Evolutionary conservation across 2,888 invertebrate genomes (phyloP).

Genomic region (Melanophora roralis): DNA sequence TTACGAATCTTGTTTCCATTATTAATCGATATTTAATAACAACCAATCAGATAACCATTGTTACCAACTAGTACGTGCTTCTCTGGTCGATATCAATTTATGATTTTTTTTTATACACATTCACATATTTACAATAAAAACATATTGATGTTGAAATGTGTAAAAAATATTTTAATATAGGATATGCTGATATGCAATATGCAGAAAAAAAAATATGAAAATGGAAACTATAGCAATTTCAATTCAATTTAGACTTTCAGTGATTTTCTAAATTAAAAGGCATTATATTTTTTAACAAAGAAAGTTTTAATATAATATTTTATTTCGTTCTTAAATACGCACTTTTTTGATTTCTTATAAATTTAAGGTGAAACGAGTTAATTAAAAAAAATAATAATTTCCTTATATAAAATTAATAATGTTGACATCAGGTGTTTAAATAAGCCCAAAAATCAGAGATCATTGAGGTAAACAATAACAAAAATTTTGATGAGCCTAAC

Average conservation of each 20-base stretch:
- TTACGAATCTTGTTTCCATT: neutral
- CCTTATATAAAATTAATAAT: constrained; percentile 24
- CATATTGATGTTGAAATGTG: too few relatives aligned
- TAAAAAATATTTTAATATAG: too few relatives aligned
- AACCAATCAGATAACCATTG: neutral
- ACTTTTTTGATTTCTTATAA: neutral
- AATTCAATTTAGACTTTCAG: neutral
- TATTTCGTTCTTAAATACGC: neutral
- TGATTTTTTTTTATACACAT: neutral
- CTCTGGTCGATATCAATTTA: neutral
- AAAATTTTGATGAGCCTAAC: neutral
- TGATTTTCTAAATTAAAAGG: neutral
- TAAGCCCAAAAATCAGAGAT: constrained; percentile 19
- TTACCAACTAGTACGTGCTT: neutral
- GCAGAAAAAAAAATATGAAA: too few relatives aligned
- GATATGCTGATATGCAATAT: too few relatives aligned
- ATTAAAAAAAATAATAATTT: too few relatives aligned
- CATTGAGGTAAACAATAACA: neutral
- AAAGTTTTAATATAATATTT: neutral
- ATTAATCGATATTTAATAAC: constrained; percentile 4
- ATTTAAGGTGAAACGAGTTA: neutral
- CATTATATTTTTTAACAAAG: neutral
- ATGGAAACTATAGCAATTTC: too few relatives aligned
- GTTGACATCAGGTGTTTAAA: constrained; percentile 21
- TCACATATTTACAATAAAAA: too few relatives aligned